phyloP scores from a whole-genome alignment of 2,113 vertebrate species.

The Otus sunia region DNA sequence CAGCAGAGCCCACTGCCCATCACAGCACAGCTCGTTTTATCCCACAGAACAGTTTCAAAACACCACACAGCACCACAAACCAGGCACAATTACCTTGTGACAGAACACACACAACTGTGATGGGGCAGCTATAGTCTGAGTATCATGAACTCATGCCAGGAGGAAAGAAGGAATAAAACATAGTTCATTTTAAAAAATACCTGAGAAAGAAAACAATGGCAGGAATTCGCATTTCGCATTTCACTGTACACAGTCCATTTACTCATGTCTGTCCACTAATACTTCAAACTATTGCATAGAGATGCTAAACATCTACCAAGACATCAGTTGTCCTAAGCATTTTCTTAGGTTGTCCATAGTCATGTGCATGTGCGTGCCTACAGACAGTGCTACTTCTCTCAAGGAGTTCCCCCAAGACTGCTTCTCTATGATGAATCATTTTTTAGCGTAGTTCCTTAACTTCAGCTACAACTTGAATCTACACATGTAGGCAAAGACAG shows the following conservation, averaged over 20 bases:
- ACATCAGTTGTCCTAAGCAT: background rate
- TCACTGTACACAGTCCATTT: background rate
- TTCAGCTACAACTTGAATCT: background rate
- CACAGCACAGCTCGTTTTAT: background rate
- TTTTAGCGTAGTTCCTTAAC: background rate
- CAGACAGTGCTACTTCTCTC: background rate
- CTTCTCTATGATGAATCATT: background rate
- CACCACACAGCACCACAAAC: conserved; percentile 72
- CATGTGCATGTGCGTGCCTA: fast-evolving
- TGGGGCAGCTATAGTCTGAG: conserved; percentile 48
- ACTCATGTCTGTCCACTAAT: background rate
- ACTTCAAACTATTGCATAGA: background rate
- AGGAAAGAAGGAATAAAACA: conserved; percentile 62
- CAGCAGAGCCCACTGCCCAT: background rate
- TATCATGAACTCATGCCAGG: conserved; percentile 32
- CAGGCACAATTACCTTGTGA: conserved; percentile 76
- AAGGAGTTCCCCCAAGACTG: background rate
- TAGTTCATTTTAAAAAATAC: background rate
- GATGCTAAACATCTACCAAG: background rate
- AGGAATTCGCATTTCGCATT: background rate
- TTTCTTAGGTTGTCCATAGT: background rate
- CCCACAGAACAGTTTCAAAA: background rate
- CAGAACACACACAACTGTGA: conserved; percentile 53
- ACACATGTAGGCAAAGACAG: background rate
- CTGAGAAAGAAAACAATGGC: background rate